Conservation (phyloP, 1,140 invertebrate species). For the Pachyrhynchus sulphureomaculatus region DNA sequence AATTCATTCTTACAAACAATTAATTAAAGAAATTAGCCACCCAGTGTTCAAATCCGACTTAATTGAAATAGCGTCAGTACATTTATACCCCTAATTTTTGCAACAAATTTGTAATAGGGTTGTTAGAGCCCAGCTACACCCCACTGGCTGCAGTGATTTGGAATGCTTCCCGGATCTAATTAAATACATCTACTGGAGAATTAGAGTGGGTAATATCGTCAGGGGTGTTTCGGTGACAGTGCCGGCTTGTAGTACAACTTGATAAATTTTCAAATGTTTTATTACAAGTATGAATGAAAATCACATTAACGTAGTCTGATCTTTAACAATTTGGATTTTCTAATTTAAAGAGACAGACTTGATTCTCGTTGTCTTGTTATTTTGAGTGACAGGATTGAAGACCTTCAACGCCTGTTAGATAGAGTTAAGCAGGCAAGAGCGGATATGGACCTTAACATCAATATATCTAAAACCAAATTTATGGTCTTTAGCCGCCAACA, state of each 20-base stretch:
- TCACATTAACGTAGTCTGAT: too few relatives aligned
- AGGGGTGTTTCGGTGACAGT: too few relatives aligned
- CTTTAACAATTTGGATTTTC: too few relatives aligned
- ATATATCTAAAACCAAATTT: too few relatives aligned
- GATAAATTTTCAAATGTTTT: background rate
- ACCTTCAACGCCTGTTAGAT: too few relatives aligned
- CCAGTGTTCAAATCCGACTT: background rate
- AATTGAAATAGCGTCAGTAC: conserved; percentile 7
- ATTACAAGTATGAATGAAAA: too few relatives aligned
- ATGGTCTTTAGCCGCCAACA: too few relatives aligned
- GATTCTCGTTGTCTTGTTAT: too few relatives aligned
- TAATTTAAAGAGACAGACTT: too few relatives aligned
- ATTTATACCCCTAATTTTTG: conserved; percentile 5
- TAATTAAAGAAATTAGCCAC: background rate
- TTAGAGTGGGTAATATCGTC: background rate
- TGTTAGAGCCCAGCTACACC: background rate
- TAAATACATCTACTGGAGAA: conserved; percentile 9
- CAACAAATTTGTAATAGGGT: conserved; percentile 11
- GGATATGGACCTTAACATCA: too few relatives aligned
- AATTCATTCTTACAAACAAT: background rate
- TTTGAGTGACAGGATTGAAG: too few relatives aligned
- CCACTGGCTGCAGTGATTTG: background rate
- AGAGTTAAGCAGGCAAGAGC: too few relatives aligned
- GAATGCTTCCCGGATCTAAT: background rate
- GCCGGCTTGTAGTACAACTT: background rate